Percentiles rank a stretch among this genome's conserved stretches.
These are phyloP conservation scores for Rhea pennata DNA, from an alignment of 2,113 vertebrate genomes.

Conservation along the genomic window DNA sequence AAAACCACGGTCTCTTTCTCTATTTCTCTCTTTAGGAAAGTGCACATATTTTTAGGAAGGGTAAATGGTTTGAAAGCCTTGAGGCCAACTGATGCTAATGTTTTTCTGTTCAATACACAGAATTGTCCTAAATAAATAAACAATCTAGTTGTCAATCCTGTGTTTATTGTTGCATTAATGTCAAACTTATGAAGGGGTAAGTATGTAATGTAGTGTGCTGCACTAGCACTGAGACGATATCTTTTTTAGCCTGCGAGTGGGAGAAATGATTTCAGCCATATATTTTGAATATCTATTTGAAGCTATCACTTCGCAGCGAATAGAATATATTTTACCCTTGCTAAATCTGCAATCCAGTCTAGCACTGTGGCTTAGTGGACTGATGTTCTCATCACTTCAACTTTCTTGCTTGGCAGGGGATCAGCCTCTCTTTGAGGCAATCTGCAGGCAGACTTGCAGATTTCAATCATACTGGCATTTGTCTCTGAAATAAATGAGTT, in stretches of 20 bases:
- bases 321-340: background rate
- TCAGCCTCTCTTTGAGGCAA: background rate
- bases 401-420: background rate
- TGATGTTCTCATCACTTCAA: background rate
- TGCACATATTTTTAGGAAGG: background rate
- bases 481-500: background rate
- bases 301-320: background rate
- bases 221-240: background rate
- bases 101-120: background rate
- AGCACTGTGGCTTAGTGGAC: background rate
- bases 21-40: background rate
- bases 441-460: background rate
- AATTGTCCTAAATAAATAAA: background rate
- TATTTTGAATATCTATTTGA: conserved; percentile 19
- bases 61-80: background rate
- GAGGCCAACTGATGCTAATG: background rate
- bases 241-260: background rate
- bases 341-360: background rate
- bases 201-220: background rate
- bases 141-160: background rate
- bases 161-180: background rate
- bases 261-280: background rate
- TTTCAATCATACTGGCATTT: background rate
- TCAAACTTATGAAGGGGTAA: background rate
- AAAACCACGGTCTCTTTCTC: background rate